Base-by-base conservation (phyloP, 2,797 vertebrate species). In the Emydoidea blandingii region DNA sequence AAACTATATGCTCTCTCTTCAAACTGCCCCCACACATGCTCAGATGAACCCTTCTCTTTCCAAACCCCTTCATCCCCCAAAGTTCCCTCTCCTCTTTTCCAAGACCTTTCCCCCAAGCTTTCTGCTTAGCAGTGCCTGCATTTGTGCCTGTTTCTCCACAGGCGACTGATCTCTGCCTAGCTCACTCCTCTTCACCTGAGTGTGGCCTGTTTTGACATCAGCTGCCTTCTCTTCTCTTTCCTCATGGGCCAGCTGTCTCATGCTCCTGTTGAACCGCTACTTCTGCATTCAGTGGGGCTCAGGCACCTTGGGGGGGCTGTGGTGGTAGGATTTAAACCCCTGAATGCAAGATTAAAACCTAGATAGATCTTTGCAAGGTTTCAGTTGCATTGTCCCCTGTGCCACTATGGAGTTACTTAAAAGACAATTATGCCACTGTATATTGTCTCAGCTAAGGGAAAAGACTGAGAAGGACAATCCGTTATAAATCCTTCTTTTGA, bases 151-250 rank as follows among this genome's bases (percentile, higher is more conserved):
- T 94, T 96, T 90, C 95, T 95, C 1, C 0, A 6, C 0, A 2
- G 79, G 41, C 52, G 34, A 68, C 65, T 37, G 62, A 12, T 68
- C 87, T 93, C 85, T 44, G 82, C 52, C 89, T 84, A 87, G 52
- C 57, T 92, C 56, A 29, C 53, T 81, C 59, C 0, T 0, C 53
- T 3, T 41, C 41, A 29, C 65, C 49, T 72, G 34, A 0, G 0
- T 0, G 2, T 2, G 4, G 62, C 50, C 59, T 3, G 34, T 15
- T 96, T 94, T 74, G 82, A 41, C 54, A 91, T 86, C 86, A 59
- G 59, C 74, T 76, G 41, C 27, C 19, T 62, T 85, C 76, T 56
- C 83, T 62, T 82, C 87, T 23, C 41, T 37, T 16, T 88, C 80
- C 90, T 88, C 53, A 34, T 78, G 82, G 92, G 44, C 37, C 56